Conservation (phyloP, 2,888 invertebrate genomes). For the Psococerastis gibbosa region DNA sequence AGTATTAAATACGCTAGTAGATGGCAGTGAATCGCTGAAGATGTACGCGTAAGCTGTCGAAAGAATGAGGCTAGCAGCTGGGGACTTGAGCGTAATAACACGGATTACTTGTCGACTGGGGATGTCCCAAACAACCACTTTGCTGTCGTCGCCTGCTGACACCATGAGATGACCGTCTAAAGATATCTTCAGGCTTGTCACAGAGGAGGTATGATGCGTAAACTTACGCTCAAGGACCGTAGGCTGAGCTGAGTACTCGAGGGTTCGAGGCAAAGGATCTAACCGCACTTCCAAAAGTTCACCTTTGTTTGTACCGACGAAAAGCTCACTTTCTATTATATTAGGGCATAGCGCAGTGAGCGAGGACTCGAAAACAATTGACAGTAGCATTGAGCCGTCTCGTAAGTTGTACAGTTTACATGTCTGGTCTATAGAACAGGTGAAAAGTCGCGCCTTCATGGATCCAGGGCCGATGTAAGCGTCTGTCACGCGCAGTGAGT, state of each 20-base stretch:
- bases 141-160: constrained; percentile 26
- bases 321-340: constrained; percentile 23
- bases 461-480: constrained; percentile 26
- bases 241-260: constrained; percentile 20
- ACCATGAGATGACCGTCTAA: constrained; percentile 25
- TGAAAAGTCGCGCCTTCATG: constrained; percentile 23
- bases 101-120: constrained; percentile 26
- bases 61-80: constrained; percentile 21
- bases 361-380: constrained; percentile 24
- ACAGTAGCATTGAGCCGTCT: constrained; percentile 24
- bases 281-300: constrained; percentile 24
- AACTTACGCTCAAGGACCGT: constrained; percentile 18
- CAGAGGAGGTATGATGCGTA: constrained; percentile 25
- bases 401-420: constrained; percentile 27
- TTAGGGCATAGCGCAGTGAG: constrained; percentile 27
- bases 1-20: constrained; percentile 18
- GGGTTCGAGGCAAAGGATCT: constrained; percentile 20
- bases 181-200: constrained; percentile 25
- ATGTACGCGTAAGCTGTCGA: constrained; percentile 18
- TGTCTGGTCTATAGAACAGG: constrained; percentile 28
- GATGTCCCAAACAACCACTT: constrained; percentile 27
- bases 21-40: constrained; percentile 17
- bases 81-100: constrained; percentile 24
- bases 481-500: constrained; percentile 27
- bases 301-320: constrained; percentile 25